Conservation (phyloP, 2,113 vertebrate genomes). For the Trichechus manatus region DNA sequence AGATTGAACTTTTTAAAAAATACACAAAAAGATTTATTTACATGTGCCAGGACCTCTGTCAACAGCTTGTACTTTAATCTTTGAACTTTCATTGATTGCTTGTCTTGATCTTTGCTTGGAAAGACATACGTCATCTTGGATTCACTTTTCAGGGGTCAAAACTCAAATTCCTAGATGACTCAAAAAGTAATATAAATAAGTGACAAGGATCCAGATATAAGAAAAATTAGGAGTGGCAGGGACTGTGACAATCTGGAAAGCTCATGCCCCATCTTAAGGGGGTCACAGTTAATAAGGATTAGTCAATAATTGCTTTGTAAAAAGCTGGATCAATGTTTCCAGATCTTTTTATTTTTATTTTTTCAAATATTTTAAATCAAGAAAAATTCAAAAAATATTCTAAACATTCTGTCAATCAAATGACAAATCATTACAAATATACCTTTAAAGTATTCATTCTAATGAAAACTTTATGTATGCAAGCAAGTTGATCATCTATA, state of each 20-base stretch:
- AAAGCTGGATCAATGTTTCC: background rate
- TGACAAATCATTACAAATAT: background rate
- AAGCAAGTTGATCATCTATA: background rate
- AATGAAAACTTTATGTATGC: background rate
- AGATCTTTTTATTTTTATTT: background rate
- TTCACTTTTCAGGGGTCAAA: background rate
- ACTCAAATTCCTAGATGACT: background rate
- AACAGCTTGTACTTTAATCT: background rate
- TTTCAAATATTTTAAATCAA: background rate
- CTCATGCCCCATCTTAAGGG: background rate
- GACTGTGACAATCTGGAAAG: background rate
- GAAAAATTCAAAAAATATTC: background rate
- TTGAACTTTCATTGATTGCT: conserved; percentile 30
- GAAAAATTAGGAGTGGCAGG: background rate
- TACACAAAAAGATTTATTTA: background rate
- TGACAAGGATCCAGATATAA: background rate
- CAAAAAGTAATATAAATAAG: background rate
- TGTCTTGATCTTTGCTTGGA: background rate
- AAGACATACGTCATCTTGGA: background rate
- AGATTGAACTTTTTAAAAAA: background rate
- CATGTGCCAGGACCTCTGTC: background rate
- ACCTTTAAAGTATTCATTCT: background rate
- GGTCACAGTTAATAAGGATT: background rate
- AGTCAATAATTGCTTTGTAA: background rate
- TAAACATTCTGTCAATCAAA: background rate